These are phyloP conservation scores for Caenorhabditis doughertyi DNA, from an alignment of 2,888 invertebrate genomes.

Conservation along the genomic window DNA sequence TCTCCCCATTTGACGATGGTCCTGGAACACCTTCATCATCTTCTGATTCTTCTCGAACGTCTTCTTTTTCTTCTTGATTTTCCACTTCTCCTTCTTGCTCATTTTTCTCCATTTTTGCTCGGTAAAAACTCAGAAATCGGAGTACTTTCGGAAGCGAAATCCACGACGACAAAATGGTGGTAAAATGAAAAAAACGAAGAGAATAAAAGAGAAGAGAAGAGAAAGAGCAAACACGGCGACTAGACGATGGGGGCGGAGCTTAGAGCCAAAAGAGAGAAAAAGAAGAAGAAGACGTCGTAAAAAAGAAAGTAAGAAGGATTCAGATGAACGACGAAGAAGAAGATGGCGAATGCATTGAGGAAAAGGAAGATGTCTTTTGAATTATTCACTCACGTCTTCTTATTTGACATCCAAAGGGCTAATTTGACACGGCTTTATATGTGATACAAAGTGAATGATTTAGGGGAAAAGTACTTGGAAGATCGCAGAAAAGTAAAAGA, in stretches of 20 bases:
- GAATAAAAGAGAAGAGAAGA: conserved; percentile 11
- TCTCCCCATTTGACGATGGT: conserved; percentile 17
- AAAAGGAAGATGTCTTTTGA: conserved; percentile 12
- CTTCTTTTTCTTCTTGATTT: not conserved
- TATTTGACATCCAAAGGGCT: not conserved
- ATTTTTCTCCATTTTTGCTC: conserved; percentile 2
- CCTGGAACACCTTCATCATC: not conserved
- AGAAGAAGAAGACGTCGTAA: conserved; percentile 5
- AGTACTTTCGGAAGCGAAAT: conserved; percentile 48
- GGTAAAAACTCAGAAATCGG: conserved; percentile 44
- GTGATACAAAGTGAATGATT: no score
- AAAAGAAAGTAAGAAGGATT: conserved; percentile 17
- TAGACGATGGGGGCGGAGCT: not conserved
- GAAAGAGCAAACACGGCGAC: conserved; percentile 25
- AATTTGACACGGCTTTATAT: conserved; percentile 35
- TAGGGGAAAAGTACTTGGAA: no score
- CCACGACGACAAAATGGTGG: conserved; percentile 39
- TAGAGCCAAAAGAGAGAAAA: not conserved
- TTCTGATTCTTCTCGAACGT: not conserved
- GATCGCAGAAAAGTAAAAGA: no score
- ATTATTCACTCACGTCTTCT: conserved; percentile 38
- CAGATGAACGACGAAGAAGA: conserved; percentile 31
- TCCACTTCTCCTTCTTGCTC: not conserved
- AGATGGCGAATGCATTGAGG: conserved; percentile 29
- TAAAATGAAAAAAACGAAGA: not conserved